Percentiles rank a stretch among this genome's conserved stretches.
phyloP scores from a whole-genome alignment of 2,113 vertebrate genomes.

The Telmatochromis brachygnathus region DNA sequence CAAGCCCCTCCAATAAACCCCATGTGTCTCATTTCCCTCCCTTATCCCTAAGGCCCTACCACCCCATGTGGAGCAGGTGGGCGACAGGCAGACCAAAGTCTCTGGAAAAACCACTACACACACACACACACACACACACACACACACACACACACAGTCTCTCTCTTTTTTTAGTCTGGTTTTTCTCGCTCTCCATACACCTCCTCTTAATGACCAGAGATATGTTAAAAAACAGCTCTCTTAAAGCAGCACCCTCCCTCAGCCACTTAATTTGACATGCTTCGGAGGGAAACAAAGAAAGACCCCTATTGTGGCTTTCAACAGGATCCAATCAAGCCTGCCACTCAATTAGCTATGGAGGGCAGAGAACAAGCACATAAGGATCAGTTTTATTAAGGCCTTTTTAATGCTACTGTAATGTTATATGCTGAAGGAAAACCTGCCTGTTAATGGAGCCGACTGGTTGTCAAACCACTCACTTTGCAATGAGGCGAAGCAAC shows the following conservation, averaged over 20 bases:
- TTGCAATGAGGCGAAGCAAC: neutral
- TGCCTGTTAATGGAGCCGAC: neutral
- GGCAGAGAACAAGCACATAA: neutral
- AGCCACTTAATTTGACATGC: conserved; percentile 56
- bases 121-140: neutral
- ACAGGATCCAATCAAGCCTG: conserved; percentile 52
- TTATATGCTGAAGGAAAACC: neutral
- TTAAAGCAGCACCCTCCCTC: conserved; percentile 24
- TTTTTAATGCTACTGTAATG: neutral
- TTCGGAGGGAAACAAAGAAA: conserved; percentile 54
- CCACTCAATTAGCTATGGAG: conserved; percentile 43
- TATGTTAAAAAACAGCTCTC: conserved; percentile 49
- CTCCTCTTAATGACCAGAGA: conserved; percentile 47
- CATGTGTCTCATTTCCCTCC: conserved; percentile 40
- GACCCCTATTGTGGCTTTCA: conserved; percentile 52
- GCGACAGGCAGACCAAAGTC: conserved; percentile 43
- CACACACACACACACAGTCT: neutral
- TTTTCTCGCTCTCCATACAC: conserved; percentile 26
- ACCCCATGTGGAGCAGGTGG: conserved; percentile 60
- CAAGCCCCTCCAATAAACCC: conserved; percentile 39
- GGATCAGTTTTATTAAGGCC: conserved; percentile 7
- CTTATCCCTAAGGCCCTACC: neutral
- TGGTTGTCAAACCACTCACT: neutral
- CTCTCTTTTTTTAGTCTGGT: neutral
- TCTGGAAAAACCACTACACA: neutral